Evolutionary conservation across 1,140 invertebrate species (phyloP), one percentile per base, ranked within the genome.

Genomic region (Aphaenogaster rudis): DNA sequence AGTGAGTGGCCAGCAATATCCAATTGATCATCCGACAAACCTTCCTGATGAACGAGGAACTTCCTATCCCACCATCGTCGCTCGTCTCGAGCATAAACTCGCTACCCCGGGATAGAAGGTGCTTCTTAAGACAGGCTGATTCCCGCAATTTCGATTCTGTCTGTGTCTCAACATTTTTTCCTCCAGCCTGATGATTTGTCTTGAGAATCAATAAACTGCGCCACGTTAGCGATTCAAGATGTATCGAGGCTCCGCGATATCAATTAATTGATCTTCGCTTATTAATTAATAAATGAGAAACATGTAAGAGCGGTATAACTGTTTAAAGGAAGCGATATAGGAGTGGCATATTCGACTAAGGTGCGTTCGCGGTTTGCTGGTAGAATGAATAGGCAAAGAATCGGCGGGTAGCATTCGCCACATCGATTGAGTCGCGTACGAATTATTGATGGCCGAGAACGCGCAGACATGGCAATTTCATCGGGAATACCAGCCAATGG

Each of bases 1-100:
- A 89, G 89, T 91, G 92, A 86, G 39, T 67, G 90, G 92, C 93
- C 93, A 93, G 92, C 92, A 92, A 94, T 93, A 93, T 94, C 93
- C 92, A 93, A 94, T 94, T 94, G 93, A 94, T 94, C 93, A 93
- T 93, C 92, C 92, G 92, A 92, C 92, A 93, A 93, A 93, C 90
- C 93, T 92, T 92, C 90, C 90, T 92, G 90, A 90, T 91, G 91
- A 93, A 93, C 93, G 92, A 94, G 93, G 79, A 91, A 91, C 90
- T 91, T 91, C 90, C 90, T 91, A 91, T 91, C 86, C 85, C 88
- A 79, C 86, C 88, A 33, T 78, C 82, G 82, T 86, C 69, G 84
- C 78, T 72, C 69, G 71, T 74, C 88, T 48, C n/a, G 33, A 67
- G 78, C 61, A 82, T 45, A 79, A 90, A 90, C 78, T 80, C 82